Base-by-base conservation (phyloP, 2,113 vertebrate species). In the Aptenodytes patagonicus region DNA sequence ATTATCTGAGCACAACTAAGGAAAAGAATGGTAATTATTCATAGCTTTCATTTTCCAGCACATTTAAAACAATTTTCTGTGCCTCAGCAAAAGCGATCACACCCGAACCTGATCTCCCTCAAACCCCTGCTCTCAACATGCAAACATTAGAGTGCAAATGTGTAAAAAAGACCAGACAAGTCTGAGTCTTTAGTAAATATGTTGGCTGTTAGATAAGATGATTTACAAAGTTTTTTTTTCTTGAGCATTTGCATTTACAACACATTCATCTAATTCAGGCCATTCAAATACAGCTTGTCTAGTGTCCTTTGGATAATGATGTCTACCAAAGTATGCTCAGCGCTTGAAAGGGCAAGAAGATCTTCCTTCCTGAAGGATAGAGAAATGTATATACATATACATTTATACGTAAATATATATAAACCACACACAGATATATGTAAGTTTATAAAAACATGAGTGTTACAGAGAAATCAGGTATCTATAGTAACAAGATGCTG, bases 401-500 rank as follows among this genome's bases (percentile, higher is more conserved):
- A 36, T 60, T 75, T 80, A 51, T 34, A 52, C 7, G 17, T 8
- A 44, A 9, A 77, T 9, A 6, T 15, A 14, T 54, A 66, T 19
- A 75, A 81, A 46, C 6, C 28, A 42, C 21, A 51, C 17, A 36
- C 1, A 70, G 69, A 47, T 79, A 34, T 2, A 31, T 22, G 36
- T 15, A 72, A 85, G 22, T 69, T 70, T 70, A 40, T 80, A 36
- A 69, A 95, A 78, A 47, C 83, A 17, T 6, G 72, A 95, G 46
- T 25, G 55, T 38, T 42, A 17, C 31, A 26, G n/a, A 73, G 75
- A 84, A 89, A 51, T 69, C 79, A 89, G 65, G 97, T 93, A 93
- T 93, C 97, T 97, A 96, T 94, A 96, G 98, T 89, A 96, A 97
- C 97, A n/a, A 54, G 62, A 55, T 34, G 44, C 75, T 17, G 69